Conservation (phyloP, 2,113 vertebrate species). For the Peromyscus polionotus region DNA sequence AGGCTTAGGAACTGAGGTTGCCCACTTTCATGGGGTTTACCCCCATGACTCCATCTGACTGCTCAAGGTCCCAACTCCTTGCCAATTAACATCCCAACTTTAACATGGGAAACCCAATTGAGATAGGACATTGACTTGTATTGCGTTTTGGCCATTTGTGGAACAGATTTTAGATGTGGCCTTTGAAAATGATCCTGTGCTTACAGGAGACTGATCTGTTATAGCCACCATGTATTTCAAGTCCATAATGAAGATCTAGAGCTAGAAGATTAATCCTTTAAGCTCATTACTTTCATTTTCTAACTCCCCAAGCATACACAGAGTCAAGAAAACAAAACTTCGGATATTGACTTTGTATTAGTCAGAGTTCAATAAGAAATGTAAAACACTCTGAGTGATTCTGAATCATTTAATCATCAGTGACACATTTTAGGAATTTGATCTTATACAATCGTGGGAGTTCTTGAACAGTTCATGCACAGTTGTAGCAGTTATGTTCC, state of each 20-base stretch:
- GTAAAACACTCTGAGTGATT: not conserved
- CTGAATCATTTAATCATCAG: not conserved
- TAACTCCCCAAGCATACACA: not conserved
- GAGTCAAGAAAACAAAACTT: constrained; percentile 18
- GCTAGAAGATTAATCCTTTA: not conserved
- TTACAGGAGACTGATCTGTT: not conserved
- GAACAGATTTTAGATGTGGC: not conserved
- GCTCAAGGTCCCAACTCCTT: not conserved
- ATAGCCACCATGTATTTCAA: not conserved
- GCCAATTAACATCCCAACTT: not conserved
- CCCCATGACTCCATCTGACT: not conserved
- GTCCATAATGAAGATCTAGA: not conserved
- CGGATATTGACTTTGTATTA: not conserved
- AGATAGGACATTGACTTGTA: not conserved
- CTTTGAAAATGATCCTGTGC: not conserved
- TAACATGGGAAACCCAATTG: not conserved
- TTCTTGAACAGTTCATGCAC: not conserved
- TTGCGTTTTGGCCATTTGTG: not conserved
- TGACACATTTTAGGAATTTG: constrained; percentile 2
- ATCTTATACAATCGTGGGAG: not conserved
- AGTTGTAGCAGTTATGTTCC: not conserved
- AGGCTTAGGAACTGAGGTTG: not conserved
- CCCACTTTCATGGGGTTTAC: not conserved
- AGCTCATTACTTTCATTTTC: not conserved
- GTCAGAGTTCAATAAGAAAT: not conserved